A percentile compares a stretch with the other conserved stretches of the same genome.
Conservation (phyloP, 2,113 vertebrate genomes). For the Myocastor coypus region DNA sequence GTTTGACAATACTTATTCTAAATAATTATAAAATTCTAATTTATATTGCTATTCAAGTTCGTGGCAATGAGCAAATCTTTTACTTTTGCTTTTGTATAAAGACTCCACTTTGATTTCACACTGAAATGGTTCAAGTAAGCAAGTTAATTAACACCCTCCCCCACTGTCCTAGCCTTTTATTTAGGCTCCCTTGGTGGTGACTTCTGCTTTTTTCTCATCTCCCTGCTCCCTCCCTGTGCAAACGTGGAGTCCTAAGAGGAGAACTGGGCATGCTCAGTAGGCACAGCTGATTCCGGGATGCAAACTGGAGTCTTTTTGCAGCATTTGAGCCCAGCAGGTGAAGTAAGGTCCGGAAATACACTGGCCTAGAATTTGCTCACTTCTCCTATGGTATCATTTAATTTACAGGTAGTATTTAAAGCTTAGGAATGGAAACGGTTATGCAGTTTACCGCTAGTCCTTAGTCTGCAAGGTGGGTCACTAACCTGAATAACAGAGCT, state of each 20-base stretch:
- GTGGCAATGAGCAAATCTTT: conserved; percentile 2
- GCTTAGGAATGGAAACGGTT: not conserved
- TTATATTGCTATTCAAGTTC: conserved; percentile 50
- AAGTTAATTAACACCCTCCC: not conserved
- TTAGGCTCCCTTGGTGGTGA: conserved; percentile 25
- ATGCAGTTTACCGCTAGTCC: not conserved
- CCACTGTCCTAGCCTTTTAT: conserved; percentile 41
- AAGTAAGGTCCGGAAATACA: conserved; percentile 71
- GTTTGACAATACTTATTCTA: conserved; percentile 24
- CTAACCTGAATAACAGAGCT: conserved; percentile 48
- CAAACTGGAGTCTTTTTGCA: conserved; percentile 71
- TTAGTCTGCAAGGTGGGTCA: conserved; percentile 62
- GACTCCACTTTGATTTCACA: conserved; percentile 23
- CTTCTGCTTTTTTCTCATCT: conserved; percentile 53
- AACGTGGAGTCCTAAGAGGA: conserved; percentile 57
- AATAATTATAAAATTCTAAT: conserved; percentile 48
- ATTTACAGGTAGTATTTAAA: conserved; percentile 50
- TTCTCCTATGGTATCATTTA: conserved; percentile 13
- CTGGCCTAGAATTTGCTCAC: conserved; percentile 56
- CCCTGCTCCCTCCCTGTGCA: conserved; percentile 59
- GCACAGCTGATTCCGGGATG: conserved; percentile 63
- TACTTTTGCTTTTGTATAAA: conserved; percentile 43
- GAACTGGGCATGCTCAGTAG: conserved; percentile 79
- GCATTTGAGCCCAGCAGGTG: conserved; percentile 52
- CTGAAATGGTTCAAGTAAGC: not conserved